Base-by-base conservation (phyloP, 30 jellyfish, hydroid and myxozoan species). In the Aurelia sp. region DNA sequence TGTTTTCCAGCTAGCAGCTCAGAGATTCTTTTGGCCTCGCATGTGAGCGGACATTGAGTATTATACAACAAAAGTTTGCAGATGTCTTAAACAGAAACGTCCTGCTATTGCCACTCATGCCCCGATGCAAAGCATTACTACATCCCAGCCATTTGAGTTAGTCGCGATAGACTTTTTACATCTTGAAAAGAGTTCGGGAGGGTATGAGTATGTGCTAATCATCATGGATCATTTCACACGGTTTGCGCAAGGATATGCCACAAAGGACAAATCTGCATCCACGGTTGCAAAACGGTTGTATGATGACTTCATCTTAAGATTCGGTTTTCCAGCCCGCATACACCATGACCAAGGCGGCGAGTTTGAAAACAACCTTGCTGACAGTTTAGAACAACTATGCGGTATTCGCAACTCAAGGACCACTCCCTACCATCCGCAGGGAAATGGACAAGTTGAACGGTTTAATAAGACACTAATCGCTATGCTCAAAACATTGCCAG, bases 271-370 rank as follows among this genome's bases (percentile, higher is more conserved):
- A 63, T 24, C 81, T 19, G 93, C 90, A 3, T 71, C 7, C 4
- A 59, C 88, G 8, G 93, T 90, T 3, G 81, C 81, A 15, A n/a
- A 74, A 30, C 52, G 64, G 47, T 51, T 84, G 55, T 72, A 52
- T 47, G 63, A 73, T 70, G 93, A 84, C 69, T 52, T 84, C 51
- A 63, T 84, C 30, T 85, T 63, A 5, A 24, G 63, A 13, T 84
- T 35, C 48, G 81, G 93, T 3, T 60, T 69, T 73, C 95, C 95
- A 12, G 78, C 67, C 15, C 77, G 90, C 35, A 81, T 81, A 24
- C 74, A 65, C 38, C 95, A 85, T 59, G 95, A 85, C 74, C 78
- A 60, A 38, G 95, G 95, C 0, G 84, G 61, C 0, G 95, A 85
- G 53, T 72, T 73, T 74, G 90, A 59, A 73, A 85, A 85, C 52